Percentiles rank a stretch among this genome's conserved stretches.
Evolutionary conservation across 2,113 vertebrate genomes (phyloP).

Genomic region (Cariama cristata): DNA sequence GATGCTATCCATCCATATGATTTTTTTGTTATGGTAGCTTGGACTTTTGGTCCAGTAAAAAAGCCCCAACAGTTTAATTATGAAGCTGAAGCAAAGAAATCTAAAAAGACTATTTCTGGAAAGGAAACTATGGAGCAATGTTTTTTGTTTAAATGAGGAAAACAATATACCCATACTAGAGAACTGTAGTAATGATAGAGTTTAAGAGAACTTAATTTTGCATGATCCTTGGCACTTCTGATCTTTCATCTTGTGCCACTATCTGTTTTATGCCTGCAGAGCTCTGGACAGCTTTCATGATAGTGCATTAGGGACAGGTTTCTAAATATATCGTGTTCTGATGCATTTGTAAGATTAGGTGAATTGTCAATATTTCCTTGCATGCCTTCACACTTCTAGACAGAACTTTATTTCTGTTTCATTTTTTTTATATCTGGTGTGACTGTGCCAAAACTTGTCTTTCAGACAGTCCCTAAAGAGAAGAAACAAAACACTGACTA

Average conservation of each 20-base stretch:
- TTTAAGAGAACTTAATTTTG: not conserved
- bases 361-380: not conserved
- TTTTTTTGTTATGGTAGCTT: not conserved
- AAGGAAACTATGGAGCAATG: not conserved
- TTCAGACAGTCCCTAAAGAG: not conserved
- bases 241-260: not conserved
- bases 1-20: not conserved
- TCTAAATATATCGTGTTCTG: not conserved
- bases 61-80: not conserved
- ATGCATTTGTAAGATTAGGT: not conserved
- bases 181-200: not conserved
- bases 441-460: not conserved
- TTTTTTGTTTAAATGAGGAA: not conserved
- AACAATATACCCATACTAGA: not conserved
- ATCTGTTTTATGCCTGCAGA: not conserved
- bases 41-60: not conserved
- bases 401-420: not conserved
- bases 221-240: not conserved
- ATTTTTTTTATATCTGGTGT: not conserved
- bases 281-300: not conserved
- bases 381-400: not conserved
- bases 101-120: not conserved
- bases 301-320: not conserved
- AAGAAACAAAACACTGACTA: not conserved
- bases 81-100: not conserved